A percentile compares a stretch with the other conserved stretches of the same genome.
phyloP scores from a whole-genome alignment of 1,140 invertebrate species.

The Aphelenchoides avenae region DNA sequence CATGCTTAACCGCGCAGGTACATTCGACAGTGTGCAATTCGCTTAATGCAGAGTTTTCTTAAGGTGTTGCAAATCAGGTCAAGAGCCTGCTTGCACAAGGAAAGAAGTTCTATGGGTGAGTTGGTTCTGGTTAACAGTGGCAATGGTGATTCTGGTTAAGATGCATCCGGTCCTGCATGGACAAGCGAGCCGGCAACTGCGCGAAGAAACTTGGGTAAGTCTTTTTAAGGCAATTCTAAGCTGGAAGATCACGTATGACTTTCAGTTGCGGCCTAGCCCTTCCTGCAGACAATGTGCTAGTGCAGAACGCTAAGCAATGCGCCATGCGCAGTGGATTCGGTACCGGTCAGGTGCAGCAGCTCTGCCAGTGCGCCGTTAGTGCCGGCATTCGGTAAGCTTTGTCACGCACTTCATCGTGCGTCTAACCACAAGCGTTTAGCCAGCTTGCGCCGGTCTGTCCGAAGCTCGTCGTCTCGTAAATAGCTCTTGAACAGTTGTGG shows the following conservation, averaged over 20 bases:
- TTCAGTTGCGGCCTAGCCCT: constrained; percentile 26
- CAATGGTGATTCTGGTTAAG: background rate
- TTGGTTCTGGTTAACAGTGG: constrained; percentile 9
- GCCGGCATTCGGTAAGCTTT: constrained; percentile 30
- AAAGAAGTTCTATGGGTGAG: constrained; percentile 42
- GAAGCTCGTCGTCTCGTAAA: no score
- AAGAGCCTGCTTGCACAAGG: constrained; percentile 29
- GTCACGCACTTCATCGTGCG: no score
- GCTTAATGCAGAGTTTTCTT: constrained; percentile 2
- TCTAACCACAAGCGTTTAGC: no score
- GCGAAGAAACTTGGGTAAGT: constrained; percentile 34
- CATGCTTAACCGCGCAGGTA: constrained; percentile 25
- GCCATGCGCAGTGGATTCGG: constrained; percentile 35
- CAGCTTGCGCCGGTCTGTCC: no score
- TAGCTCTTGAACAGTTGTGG: no score
- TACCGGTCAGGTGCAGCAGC: constrained; percentile 27
- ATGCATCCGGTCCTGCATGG: constrained; percentile 30
- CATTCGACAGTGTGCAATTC: background rate
- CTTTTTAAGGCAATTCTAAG: constrained; percentile 6
- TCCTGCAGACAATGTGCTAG: constrained; percentile 33
- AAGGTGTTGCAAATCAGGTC: constrained; percentile 23
- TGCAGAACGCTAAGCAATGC: constrained; percentile 29
- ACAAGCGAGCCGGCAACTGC: constrained; percentile 35
- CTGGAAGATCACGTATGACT: background rate
- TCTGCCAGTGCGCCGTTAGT: constrained; percentile 30